phyloP scores from a whole-genome alignment of 1,140 invertebrate genomes.

The Tetranychus urticae region DNA sequence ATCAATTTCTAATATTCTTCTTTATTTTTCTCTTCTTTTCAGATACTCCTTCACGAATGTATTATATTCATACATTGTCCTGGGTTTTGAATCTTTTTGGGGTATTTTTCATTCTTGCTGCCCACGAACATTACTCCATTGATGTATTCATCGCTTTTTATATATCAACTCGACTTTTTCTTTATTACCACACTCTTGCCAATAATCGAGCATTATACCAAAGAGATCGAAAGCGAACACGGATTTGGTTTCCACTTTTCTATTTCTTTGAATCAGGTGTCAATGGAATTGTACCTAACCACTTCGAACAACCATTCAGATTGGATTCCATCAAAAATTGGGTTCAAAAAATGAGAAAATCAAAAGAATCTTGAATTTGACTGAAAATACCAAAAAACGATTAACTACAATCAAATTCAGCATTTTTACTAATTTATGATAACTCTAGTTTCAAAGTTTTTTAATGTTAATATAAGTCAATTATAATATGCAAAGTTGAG shows the following conservation, averaged over 20 bases:
- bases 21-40: constrained; percentile 9
- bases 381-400: too few relatives aligned
- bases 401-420: too few relatives aligned
- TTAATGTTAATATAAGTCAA: too few relatives aligned
- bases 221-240: constrained; percentile 49
- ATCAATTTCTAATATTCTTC: neutral
- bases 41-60: constrained; percentile 81
- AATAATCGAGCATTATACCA: constrained; percentile 80
- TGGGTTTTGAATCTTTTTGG: constrained; percentile 99
- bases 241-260: constrained; percentile 56
- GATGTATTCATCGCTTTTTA: constrained; percentile 98
- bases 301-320: constrained; percentile 32
- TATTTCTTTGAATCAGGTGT: constrained; percentile 85
- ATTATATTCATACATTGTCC: constrained; percentile 53
- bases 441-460: too few relatives aligned
- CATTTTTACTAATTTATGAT: too few relatives aligned
- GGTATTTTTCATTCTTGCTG: constrained; percentile 94
- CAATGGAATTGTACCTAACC: constrained; percentile 81
- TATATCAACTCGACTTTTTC: constrained; percentile 79
- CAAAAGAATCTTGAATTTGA: neutral
- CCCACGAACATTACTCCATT: constrained; percentile 97
- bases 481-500: too few relatives aligned
- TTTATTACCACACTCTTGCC: constrained; percentile 90
- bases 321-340: neutral
- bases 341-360: neutral